Evolutionary conservation across 1,140 invertebrate species (phyloP).

Genomic region (Drosophila nigromelanica): DNA sequence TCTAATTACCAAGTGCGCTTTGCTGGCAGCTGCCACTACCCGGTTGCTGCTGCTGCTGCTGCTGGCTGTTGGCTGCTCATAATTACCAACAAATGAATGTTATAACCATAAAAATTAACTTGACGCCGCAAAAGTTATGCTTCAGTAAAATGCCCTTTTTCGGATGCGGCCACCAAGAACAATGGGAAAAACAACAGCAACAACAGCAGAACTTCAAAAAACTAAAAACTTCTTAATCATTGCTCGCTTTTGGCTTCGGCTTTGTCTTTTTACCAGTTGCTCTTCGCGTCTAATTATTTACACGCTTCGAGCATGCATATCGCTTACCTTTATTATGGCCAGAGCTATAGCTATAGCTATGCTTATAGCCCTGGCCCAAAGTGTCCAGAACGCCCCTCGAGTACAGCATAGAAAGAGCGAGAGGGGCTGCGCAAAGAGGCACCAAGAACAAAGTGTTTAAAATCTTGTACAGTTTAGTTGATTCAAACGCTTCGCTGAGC

Average conservation of each 20-base stretch:
- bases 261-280: constrained; percentile 44
- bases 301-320: constrained; percentile 77
- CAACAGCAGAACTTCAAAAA: constrained; percentile 14
- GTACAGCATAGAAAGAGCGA: too few relatives aligned
- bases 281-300: constrained; percentile 71
- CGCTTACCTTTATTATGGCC: constrained; percentile 67
- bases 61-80: constrained; percentile 48
- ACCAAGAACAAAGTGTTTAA: constrained; percentile 65
- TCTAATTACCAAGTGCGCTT: constrained; percentile 78
- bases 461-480: constrained; percentile 77
- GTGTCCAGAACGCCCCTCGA: constrained; percentile 46
- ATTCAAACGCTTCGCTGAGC: constrained; percentile 73
- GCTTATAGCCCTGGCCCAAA: constrained; percentile 47
- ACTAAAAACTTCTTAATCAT: constrained; percentile 70
- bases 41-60: neutral
- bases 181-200: constrained; percentile 11
- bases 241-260: constrained; percentile 19
- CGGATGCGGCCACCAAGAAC: constrained; percentile 30
- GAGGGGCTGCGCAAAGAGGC: neutral
- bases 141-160: constrained; percentile 73
- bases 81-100: constrained; percentile 82
- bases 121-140: constrained; percentile 72
- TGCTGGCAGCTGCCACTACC: constrained; percentile 12
- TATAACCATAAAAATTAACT: constrained; percentile 80
- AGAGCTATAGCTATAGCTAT: constrained; percentile 29